Conservation (phyloP, 2,113 vertebrate species). For the Peromyscus maniculatus region DNA sequence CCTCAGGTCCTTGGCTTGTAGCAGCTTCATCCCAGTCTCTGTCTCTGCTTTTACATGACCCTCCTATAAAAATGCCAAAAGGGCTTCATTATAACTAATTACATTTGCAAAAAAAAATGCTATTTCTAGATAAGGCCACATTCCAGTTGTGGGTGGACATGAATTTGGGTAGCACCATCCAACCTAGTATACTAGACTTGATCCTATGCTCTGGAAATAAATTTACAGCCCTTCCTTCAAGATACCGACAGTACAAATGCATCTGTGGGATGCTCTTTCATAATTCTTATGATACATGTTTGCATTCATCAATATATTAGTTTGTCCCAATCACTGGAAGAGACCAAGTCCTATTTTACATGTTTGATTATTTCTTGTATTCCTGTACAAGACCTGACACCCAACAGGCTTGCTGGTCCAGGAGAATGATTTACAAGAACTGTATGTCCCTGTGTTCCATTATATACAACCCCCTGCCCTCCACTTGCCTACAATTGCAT, state of each 20-base stretch:
- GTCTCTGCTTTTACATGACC: neutral
- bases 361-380: neutral
- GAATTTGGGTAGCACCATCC: neutral
- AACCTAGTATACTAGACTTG: neutral
- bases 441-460: rapidly evolving
- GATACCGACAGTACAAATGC: rapidly evolving
- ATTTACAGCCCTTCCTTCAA: neutral
- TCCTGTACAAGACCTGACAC: neutral
- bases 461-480: neutral
- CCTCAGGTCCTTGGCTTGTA: neutral
- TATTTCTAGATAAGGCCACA: neutral
- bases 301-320: too few species aligned
- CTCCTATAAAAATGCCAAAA: neutral
- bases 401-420: neutral
- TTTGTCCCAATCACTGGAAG: neutral
- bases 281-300: neutral
- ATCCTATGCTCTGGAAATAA: neutral
- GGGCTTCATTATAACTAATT: neutral
- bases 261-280: neutral
- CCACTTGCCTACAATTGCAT: neutral
- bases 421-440: too few species aligned
- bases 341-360: neutral
- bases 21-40: neutral
- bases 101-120: neutral
- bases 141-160: neutral